Evolutionary conservation across 2,113 vertebrate species (phyloP).

Genomic region (Caloenas nicobarica): DNA sequence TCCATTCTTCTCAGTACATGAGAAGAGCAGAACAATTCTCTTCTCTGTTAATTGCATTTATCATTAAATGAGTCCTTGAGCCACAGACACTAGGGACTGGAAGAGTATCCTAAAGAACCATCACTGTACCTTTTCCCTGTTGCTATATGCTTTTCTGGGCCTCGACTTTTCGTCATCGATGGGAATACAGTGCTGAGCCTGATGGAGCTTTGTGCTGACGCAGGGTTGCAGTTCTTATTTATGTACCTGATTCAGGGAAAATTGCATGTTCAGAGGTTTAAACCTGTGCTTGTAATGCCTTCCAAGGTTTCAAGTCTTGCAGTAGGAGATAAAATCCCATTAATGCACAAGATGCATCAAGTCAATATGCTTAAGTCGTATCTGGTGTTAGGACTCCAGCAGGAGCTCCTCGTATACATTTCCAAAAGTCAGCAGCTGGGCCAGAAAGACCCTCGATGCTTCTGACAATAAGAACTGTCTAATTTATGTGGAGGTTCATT

Average conservation of each 20-base stretch:
- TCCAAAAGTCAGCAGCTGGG: background rate
- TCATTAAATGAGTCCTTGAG: background rate
- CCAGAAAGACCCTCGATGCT: background rate
- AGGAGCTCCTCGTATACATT: background rate
- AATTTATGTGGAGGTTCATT: background rate
- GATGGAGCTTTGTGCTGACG: background rate
- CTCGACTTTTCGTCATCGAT: background rate
- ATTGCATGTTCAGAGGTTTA: background rate
- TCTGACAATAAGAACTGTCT: background rate
- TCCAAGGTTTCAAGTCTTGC: background rate
- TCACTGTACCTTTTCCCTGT: background rate
- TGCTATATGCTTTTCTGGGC: background rate
- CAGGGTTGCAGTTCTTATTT: background rate
- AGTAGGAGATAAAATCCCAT: background rate
- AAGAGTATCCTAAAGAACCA: background rate
- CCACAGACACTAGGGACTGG: background rate
- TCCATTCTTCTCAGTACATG: background rate
- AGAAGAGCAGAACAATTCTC: background rate
- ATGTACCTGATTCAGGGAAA: background rate
- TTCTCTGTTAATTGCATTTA: background rate
- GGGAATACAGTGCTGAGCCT: background rate
- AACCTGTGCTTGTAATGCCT: background rate
- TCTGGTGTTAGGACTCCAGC: background rate
- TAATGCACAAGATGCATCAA: background rate
- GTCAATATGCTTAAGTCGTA: background rate